phyloP scores from a whole-genome alignment of 2,797 vertebrate genomes.

The Vespertilio murinus region DNA sequence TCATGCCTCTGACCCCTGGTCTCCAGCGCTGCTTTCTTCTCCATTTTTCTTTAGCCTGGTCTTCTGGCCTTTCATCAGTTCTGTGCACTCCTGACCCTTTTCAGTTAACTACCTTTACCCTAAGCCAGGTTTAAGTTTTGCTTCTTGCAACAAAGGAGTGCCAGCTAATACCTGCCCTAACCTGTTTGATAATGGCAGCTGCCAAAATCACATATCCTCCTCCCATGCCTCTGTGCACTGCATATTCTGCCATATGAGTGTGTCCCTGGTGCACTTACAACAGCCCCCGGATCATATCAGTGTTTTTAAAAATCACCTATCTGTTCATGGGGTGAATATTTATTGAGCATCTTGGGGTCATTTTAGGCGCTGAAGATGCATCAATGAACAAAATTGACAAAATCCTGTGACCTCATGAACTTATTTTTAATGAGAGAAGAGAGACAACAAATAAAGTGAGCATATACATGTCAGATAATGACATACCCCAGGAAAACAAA shows the following conservation, averaged over 20 bases:
- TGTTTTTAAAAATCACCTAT: not conserved
- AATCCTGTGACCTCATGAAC: not conserved
- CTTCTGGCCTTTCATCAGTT: not conserved
- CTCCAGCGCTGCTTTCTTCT: not conserved
- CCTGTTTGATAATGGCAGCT: not conserved
- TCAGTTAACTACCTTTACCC: not conserved
- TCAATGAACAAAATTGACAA: not conserved
- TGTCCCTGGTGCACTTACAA: fast-evolving
- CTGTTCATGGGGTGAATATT: not conserved
- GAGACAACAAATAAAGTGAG: not conserved
- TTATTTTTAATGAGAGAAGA: not conserved
- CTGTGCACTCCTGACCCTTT: not conserved
- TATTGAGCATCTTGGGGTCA: not conserved
- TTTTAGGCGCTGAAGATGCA: not conserved
- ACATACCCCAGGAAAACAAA: not conserved
- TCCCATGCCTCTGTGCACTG: fast-evolving
- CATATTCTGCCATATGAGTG: not conserved
- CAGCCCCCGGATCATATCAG: not conserved
- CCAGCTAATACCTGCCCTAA: too few relatives aligned
- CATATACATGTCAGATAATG: not conserved
- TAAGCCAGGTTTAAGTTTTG: conserved; percentile 13
- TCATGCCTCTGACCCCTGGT: not conserved
- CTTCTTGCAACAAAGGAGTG: not conserved
- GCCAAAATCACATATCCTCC: not conserved
- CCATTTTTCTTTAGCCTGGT: not conserved